Base-by-base conservation (phyloP, 2,797 vertebrate genomes). In the Falco peregrinus region DNA sequence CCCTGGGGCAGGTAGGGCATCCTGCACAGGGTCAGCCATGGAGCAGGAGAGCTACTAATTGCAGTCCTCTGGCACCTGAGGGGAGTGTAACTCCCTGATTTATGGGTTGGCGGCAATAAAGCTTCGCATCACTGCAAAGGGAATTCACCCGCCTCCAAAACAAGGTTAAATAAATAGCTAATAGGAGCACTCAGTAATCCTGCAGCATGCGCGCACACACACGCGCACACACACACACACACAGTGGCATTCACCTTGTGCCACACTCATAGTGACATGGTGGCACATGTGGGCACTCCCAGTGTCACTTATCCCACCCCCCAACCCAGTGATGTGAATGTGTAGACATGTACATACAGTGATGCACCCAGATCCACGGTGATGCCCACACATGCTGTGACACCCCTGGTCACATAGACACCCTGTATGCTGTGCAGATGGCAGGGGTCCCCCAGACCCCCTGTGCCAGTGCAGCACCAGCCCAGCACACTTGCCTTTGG, bases 81-180 rank as follows among this genome's bases (percentile, higher is more conserved):
- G 78, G 84, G 90, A 95, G 76, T 0, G 10, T 63, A 93, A 87
- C 82, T 90, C 96, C 91, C 51, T 83, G 89, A 93, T 96, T 88
- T 93, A 92, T 84, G 94, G 81, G 78, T n/a, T 94, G 95, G 91
- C 8, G 0, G 84, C 84, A 92, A 88, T 83, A 79, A 97, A 97
- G 84, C 91, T 92, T 87, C 7, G 9, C 84, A 29, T 67, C 10
- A 59, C 84, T 87, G 92, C 83, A 33, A 82, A 70, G 95, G 92
- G 95, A 97, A 95, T 88, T 91, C 93, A 93, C 94, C 84, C n/a
- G 3, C 95, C 84, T 95, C 91, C 47, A 33, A 95, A 97, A 95
- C 82, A 89, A 95, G 96, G 97, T 97, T 94, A 95, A 97, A 96
- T 71, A 96, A 97, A 97, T 84, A 96, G 96, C 96, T 96, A 89